Evolutionary conservation across 2,113 vertebrate genomes (phyloP).

Genomic region (Dinomys branickii): DNA sequence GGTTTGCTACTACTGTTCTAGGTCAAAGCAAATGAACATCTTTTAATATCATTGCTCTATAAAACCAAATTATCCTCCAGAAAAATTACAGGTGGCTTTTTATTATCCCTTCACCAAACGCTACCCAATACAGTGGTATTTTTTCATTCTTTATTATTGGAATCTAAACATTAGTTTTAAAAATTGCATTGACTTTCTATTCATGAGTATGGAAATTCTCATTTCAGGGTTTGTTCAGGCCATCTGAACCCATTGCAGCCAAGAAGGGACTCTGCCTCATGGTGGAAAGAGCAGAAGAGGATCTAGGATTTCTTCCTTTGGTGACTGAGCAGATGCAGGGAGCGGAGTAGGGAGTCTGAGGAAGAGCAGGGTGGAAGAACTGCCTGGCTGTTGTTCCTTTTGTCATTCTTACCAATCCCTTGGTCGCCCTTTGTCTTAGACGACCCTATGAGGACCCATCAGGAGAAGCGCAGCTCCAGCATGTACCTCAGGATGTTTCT

Average conservation of each 20-base stretch:
- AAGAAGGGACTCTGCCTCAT: background rate
- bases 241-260: background rate
- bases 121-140: background rate
- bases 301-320: background rate
- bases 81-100: background rate
- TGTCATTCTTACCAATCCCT: fast-evolving
- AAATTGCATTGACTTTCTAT: background rate
- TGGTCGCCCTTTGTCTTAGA: background rate
- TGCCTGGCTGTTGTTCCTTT: background rate
- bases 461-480: background rate
- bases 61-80: background rate
- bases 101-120: background rate
- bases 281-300: background rate
- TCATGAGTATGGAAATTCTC: background rate
- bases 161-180: background rate
- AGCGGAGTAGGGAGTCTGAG: background rate
- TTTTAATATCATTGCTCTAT: background rate
- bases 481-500: background rate
- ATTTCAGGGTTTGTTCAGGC: background rate
- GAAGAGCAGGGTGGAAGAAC: background rate
- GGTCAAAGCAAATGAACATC: background rate
- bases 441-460: background rate
- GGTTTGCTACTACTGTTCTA: background rate
- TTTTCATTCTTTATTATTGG: background rate
- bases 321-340: no score